These are phyloP conservation scores for Hystrix brachyura DNA, from an alignment of 2,113 vertebrate species.

Conservation along the genomic window DNA sequence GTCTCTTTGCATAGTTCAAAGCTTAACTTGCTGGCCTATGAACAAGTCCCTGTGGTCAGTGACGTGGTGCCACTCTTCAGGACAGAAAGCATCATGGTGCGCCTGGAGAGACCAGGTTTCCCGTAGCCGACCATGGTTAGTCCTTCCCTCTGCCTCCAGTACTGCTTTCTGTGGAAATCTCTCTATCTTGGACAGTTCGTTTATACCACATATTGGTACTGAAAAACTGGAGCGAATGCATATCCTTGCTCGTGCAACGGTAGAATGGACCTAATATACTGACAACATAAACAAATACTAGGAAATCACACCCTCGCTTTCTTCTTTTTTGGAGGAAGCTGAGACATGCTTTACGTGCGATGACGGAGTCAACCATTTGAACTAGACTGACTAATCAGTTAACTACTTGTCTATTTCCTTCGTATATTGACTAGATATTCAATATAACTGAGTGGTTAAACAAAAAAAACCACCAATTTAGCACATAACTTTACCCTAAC, in stretches of 20 bases:
- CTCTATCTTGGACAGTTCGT: neutral
- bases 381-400: neutral
- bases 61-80: neutral
- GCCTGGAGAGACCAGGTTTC: neutral
- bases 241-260: neutral
- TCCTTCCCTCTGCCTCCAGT: neutral
- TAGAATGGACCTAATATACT: neutral
- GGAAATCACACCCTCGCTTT: constrained; percentile 28
- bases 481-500: neutral
- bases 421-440: neutral
- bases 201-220: neutral
- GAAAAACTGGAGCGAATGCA: neutral
- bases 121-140: neutral
- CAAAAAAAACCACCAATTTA: constrained; percentile 14
- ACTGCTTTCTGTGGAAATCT: neutral
- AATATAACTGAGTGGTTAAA: neutral
- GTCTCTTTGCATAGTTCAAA: neutral
- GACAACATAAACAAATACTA: constrained; percentile 20
- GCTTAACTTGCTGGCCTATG: neutral
- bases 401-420: constrained; percentile 32
- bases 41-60: neutral
- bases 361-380: constrained; percentile 25
- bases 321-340: neutral
- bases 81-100: neutral
- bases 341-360: neutral